Percentiles rank a stretch among this genome's conserved stretches.
Evolutionary conservation across 2,797 vertebrate genomes (phyloP).

Genomic region (Remorina albescens): DNA sequence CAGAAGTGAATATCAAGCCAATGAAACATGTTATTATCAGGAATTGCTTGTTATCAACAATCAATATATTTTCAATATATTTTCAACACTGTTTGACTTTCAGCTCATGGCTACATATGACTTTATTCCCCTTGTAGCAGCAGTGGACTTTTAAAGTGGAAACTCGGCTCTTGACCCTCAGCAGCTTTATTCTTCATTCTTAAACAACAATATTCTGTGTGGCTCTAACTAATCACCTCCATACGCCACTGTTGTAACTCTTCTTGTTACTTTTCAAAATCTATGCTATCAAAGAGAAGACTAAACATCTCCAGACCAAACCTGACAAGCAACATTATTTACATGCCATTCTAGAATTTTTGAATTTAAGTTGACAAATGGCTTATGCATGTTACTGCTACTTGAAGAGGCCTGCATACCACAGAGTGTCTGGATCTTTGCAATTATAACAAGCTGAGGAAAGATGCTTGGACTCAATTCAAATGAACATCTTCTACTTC

Average conservation of each 20-base stretch:
- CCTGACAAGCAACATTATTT: slow-evolving; percentile 53
- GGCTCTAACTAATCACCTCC: slow-evolving; percentile 2
- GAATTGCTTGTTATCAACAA: slow-evolving; percentile 6
- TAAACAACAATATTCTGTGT: slow-evolving; percentile 13
- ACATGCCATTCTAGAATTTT: slow-evolving; percentile 46
- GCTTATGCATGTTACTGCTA: slow-evolving; percentile 33
- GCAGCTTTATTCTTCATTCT: slow-evolving; percentile 17
- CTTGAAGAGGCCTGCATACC: slow-evolving; percentile 36
- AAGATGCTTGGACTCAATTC: slow-evolving; percentile 40
- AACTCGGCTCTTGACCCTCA: slow-evolving; percentile 4
- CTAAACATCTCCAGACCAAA: slow-evolving; percentile 10
- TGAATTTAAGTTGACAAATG: slow-evolving; percentile 47
- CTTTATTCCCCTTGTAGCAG: slow-evolving; percentile 5
- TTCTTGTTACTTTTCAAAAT: slow-evolving; percentile 25
- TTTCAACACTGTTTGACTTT: no score
- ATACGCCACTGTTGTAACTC: slow-evolving; percentile 36
- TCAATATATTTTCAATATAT: no score
- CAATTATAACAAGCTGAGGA: slow-evolving; percentile 48
- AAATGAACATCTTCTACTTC: slow-evolving; percentile 30
- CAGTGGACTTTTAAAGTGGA: slow-evolving; percentile 18
- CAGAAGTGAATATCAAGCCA: slow-evolving; percentile 27
- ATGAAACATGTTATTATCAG: slow-evolving; percentile 14
- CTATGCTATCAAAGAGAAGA: slow-evolving; percentile 67
- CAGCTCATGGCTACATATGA: slow-evolving; percentile 3
- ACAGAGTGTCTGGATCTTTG: slow-evolving; percentile 52